These are phyloP conservation scores for Planiliza haematocheilus DNA, from an alignment of 2,113 vertebrate species.

Conservation along the genomic window DNA sequence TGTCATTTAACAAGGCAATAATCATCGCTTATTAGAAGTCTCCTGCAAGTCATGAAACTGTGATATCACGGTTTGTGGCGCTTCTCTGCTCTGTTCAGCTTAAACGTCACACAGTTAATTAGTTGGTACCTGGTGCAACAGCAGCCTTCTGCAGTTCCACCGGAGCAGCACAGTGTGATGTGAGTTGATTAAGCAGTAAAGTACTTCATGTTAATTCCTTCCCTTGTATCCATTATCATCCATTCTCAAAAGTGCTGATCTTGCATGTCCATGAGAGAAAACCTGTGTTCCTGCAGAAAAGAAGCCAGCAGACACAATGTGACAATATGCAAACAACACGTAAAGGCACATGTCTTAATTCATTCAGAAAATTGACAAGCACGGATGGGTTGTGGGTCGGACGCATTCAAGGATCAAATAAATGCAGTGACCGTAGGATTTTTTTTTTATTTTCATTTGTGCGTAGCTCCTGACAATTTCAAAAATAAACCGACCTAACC, in stretches of 20 bases:
- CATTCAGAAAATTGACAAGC: too few species aligned
- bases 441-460: too few species aligned
- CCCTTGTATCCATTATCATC: background rate
- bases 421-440: too few species aligned
- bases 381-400: too few species aligned
- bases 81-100: slow-evolving; percentile 9
- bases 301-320: slow-evolving; percentile 1
- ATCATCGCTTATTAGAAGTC: background rate
- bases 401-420: too few species aligned
- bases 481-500: too few species aligned
- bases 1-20: background rate
- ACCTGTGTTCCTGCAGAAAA: background rate
- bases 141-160: background rate
- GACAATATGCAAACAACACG: too few species aligned
- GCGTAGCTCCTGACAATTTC: too few species aligned
- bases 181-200: slow-evolving; percentile 9
- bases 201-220: background rate
- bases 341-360: too few species aligned
- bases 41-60: background rate
- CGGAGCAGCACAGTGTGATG: slow-evolving; percentile 18
- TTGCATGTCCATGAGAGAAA: slow-evolving; percentile 15
- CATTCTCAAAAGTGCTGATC: slow-evolving; percentile 1
- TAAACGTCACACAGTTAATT: background rate
- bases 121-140: background rate
- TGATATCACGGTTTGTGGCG: background rate